Conservation (phyloP, 2,888 invertebrate species). For the Xanthia togata region DNA sequence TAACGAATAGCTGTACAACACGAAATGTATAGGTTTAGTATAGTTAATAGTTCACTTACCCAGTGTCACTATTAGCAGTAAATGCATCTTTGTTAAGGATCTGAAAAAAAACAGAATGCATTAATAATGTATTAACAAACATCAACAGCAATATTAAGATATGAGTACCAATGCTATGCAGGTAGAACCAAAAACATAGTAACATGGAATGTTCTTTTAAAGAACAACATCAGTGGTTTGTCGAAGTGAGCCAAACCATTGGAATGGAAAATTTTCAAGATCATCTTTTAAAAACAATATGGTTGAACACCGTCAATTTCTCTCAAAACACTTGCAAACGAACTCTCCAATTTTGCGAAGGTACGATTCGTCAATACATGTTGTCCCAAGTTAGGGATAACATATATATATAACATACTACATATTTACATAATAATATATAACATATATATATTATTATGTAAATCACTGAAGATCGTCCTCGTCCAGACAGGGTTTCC, state of each 20-base stretch:
- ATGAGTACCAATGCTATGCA: not conserved
- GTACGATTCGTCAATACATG: not conserved
- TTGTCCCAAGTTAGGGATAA: slow-evolving; percentile 7
- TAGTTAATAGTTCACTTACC: slow-evolving; percentile 69
- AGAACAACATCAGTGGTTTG: not conserved
- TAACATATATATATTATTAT: slow-evolving; percentile 42
- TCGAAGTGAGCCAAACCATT: not conserved
- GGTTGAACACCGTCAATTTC: too few relatives aligned
- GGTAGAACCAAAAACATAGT: not conserved
- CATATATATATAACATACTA: slow-evolving; percentile 12
- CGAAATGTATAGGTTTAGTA: slow-evolving; percentile 3
- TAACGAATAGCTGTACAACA: slow-evolving; percentile 1
- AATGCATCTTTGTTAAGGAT: slow-evolving; percentile 61
- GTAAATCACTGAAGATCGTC: slow-evolving; percentile 35
- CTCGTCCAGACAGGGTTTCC: slow-evolving; percentile 18
- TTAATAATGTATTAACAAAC: slow-evolving; percentile 4
- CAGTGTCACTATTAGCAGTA: slow-evolving; percentile 63
- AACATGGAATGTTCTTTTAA: not conserved
- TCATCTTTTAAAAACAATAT: not conserved
- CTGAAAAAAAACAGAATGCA: slow-evolving; percentile 60
- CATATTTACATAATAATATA: too few relatives aligned
- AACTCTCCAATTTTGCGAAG: slow-evolving; percentile 4
- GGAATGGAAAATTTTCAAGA: not conserved
- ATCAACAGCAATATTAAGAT: not conserved
- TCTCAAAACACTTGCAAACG: not conserved